These are phyloP conservation scores for Zygaena filipendulae DNA, from an alignment of 2,888 invertebrate species.

Conservation along the genomic window DNA sequence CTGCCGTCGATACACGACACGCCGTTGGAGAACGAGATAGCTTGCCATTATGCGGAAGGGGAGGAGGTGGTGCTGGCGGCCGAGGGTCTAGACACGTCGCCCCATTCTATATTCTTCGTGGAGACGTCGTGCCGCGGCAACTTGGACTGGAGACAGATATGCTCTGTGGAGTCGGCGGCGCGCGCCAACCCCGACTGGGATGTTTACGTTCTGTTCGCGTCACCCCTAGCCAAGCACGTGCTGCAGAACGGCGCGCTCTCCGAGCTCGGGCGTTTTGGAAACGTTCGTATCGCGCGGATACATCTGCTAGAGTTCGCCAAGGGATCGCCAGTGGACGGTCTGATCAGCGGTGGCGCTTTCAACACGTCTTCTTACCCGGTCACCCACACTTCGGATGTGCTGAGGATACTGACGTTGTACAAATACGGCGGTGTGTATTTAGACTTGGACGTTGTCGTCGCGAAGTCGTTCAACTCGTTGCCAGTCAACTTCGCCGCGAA, in stretches of 20 bases:
- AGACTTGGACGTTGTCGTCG: constrained; percentile 78
- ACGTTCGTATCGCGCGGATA: constrained; percentile 59
- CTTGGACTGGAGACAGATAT: constrained; percentile 70
- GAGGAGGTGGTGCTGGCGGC: constrained; percentile 22
- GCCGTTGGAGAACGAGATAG: constrained; percentile 17
- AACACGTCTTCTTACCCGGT: constrained; percentile 63
- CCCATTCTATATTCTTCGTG: constrained; percentile 71
- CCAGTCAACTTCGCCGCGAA: constrained; percentile 71
- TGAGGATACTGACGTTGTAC: constrained; percentile 75
- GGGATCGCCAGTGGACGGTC: constrained; percentile 66
- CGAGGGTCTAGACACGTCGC: constrained; percentile 21
- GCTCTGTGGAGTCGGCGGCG: constrained; percentile 76
- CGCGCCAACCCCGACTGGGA: constrained; percentile 65
- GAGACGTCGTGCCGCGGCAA: constrained; percentile 71
- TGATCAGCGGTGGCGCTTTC: constrained; percentile 56
- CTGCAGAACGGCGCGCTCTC: constrained; percentile 24
- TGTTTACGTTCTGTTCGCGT: constrained; percentile 66
- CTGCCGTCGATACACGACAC: too few relatives aligned
- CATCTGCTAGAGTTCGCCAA: constrained; percentile 57
- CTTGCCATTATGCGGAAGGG: constrained; percentile 17
- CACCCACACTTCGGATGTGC: constrained; percentile 73
- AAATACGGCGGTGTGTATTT: constrained; percentile 83
- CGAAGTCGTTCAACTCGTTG: constrained; percentile 65
- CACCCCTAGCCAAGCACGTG: constrained; percentile 29
- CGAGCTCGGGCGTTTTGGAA: constrained; percentile 46